A percentile compares a stretch with the other conserved stretches of the same genome.
phyloP scores from a whole-genome alignment of 1,140 invertebrate species.

The Ostrea edulis region DNA sequence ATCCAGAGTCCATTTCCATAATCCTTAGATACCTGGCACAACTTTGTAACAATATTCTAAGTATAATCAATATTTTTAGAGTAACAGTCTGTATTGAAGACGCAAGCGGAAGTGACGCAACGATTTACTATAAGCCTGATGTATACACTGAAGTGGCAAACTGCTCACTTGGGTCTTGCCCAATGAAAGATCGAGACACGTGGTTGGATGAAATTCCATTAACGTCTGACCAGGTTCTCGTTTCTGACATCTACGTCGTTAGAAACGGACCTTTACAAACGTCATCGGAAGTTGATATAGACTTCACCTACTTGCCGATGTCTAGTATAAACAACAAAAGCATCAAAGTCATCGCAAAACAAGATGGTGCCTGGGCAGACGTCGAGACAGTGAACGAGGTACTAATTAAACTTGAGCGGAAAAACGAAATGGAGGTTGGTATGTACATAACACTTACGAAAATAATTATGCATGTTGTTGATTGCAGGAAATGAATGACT shows the following conservation, averaged over 20 bases:
- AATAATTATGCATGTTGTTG: background rate
- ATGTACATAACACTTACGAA: background rate
- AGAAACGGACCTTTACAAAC: slow-evolving; percentile 49
- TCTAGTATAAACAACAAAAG: slow-evolving; percentile 3
- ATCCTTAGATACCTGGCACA: background rate
- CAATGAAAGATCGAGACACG: slow-evolving; percentile 49
- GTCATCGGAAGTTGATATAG: slow-evolving; percentile 46
- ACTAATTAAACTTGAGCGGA: background rate
- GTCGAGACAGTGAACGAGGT: slow-evolving; percentile 51
- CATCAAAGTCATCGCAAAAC: slow-evolving; percentile 47
- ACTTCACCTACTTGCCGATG: slow-evolving; percentile 45
- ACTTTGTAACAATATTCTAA: background rate
- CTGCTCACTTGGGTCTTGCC: slow-evolving; percentile 51
- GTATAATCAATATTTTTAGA: background rate
- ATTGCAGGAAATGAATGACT: slow-evolving; percentile 46
- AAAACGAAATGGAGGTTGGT: background rate
- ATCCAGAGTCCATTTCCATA: background rate
- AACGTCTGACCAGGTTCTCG: slow-evolving; percentile 44
- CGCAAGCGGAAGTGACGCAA: slow-evolving; percentile 40
- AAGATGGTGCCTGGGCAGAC: slow-evolving; percentile 47
- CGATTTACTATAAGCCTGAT: slow-evolving; percentile 54
- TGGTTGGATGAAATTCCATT: slow-evolving; percentile 51
- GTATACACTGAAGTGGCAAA: slow-evolving; percentile 48
- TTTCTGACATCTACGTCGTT: slow-evolving; percentile 54
- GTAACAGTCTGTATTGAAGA: slow-evolving; percentile 41